phyloP scores from a whole-genome alignment of 1,140 invertebrate species.

The Calliopsis andreniformis region DNA sequence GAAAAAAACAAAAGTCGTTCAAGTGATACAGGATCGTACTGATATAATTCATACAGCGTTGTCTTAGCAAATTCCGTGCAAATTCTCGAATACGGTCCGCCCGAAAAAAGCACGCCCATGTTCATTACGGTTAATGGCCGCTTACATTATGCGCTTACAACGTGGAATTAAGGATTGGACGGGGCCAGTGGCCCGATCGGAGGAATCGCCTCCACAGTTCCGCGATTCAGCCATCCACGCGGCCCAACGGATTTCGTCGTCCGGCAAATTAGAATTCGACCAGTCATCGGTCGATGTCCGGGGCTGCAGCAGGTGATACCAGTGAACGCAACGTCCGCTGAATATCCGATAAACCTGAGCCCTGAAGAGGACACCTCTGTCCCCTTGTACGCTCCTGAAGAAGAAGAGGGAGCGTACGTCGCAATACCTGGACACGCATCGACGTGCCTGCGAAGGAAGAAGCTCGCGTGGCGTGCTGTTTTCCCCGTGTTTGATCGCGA shows the following conservation, averaged over 20 bases:
- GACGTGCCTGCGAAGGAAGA: conserved; percentile 27
- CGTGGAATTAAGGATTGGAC: conserved; percentile 57
- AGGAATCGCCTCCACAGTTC: conserved; percentile 27
- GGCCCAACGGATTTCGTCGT: conserved; percentile 49
- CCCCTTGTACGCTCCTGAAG: background rate
- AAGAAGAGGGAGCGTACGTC: background rate
- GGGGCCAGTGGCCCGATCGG: conserved; percentile 33
- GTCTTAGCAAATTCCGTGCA: conserved; percentile 55
- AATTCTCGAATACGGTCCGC: conserved; percentile 41
- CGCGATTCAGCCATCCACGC: conserved; percentile 21
- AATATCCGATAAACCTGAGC: conserved; percentile 60
- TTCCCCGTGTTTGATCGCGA: conserved; percentile 30
- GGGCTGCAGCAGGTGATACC: conserved; percentile 57
- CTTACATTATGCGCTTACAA: conserved; percentile 54
- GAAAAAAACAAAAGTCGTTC: background rate
- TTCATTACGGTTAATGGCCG: conserved; percentile 63
- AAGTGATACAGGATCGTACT: background rate
- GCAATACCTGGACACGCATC: conserved; percentile 22
- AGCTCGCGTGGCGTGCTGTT: conserved; percentile 28
- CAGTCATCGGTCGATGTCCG: conserved; percentile 46
- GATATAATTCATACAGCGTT: conserved; percentile 48
- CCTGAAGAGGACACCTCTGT: background rate
- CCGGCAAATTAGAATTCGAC: conserved; percentile 58
- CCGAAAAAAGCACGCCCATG: conserved; percentile 58
- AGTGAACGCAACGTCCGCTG: conserved; percentile 51